Percentiles rank a stretch among this genome's conserved stretches.
Evolutionary conservation across 2,113 vertebrate species (phyloP).

Genomic region (Calidris pugnax): DNA sequence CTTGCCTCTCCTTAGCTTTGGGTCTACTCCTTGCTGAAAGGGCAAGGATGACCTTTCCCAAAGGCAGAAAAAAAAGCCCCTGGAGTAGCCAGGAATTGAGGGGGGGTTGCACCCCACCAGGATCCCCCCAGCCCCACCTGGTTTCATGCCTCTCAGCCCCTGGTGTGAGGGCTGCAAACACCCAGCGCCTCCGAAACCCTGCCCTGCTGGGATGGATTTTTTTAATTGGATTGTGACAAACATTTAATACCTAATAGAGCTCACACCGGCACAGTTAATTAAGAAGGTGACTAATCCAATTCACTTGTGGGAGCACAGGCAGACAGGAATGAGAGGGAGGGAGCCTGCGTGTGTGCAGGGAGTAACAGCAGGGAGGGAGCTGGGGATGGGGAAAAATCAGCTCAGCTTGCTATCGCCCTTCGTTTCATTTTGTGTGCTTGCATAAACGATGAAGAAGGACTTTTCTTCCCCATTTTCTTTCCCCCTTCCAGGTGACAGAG

Average conservation of each 20-base stretch:
- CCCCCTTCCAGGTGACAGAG: not conserved
- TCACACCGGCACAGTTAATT: constrained; percentile 83
- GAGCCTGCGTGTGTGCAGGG: not conserved
- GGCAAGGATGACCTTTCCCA: not conserved
- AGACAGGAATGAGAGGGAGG: not conserved
- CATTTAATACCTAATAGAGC: constrained; percentile 84
- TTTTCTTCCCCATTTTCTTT: not conserved
- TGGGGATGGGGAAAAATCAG: not conserved
- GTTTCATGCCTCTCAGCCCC: rapidly evolving
- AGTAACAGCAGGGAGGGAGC: not conserved
- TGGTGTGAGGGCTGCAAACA: not conserved
- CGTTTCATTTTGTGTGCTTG: not conserved
- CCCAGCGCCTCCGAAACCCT: not conserved
- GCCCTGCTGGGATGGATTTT: constrained; percentile 74
- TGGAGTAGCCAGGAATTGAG: not conserved
- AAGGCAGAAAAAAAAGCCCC: not conserved
- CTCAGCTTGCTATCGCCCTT: not conserved
- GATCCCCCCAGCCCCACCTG: rapidly evolving
- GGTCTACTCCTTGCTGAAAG: not conserved
- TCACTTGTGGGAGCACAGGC: constrained; percentile 57
- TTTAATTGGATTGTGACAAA: constrained; percentile 85
- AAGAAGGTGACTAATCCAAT: constrained; percentile 84
- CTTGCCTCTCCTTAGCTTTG: not conserved
- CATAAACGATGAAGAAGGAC: not conserved
- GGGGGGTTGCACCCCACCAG: not conserved